Evolutionary conservation across 2,797 vertebrate species (phyloP), one percentile per base, ranked within the genome.

Genomic region (Acipenser ruthenus): DNA sequence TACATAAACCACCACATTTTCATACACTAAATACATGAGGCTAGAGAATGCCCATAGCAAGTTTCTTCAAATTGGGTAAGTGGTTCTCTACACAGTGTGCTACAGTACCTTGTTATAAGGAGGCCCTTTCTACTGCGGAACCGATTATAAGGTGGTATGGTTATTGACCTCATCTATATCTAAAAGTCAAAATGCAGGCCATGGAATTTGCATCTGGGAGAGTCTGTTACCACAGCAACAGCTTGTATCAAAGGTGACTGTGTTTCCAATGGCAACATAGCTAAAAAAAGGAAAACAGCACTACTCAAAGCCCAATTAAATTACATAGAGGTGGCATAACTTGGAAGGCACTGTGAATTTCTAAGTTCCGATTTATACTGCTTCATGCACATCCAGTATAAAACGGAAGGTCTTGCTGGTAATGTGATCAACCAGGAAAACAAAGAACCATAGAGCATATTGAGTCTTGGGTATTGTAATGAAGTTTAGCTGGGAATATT

Each of bases 401-500:
- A 68, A 71, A 72, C 62, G 68, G 60, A 56, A 65, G 70, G 58
- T 63, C 52, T 67, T 71, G 59, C 69, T 65, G 67, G 18, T 67
- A n/a, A 68, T 60, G 50, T 59, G 69, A 67, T 70, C 65, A 51
- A 64, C 52, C 69, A 72, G 62, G 48, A 70, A 66, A 69, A 68
- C 8, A 50, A 65, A 11, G 73, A 58, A 62, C 53, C 67, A 56
- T 67, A 66, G 77, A 77, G 77, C 10, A 69, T 37, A 64, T 49
- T 11, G 56, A 65, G 62, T 73, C 66, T 68, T 37, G 23, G 61
- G 71, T 69, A 66, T 69, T 75, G 72, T 71, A 70, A 81, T 78
- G 72, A 76, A 78, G 74, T 75, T 65, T 74, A 77, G 77, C 67
- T 68, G 65, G 72, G 71, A 77, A 75, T 79, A 74, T 75, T 70